phyloP scores from a whole-genome alignment of 2,888 invertebrate genomes.

The Eucera pruinosa region DNA sequence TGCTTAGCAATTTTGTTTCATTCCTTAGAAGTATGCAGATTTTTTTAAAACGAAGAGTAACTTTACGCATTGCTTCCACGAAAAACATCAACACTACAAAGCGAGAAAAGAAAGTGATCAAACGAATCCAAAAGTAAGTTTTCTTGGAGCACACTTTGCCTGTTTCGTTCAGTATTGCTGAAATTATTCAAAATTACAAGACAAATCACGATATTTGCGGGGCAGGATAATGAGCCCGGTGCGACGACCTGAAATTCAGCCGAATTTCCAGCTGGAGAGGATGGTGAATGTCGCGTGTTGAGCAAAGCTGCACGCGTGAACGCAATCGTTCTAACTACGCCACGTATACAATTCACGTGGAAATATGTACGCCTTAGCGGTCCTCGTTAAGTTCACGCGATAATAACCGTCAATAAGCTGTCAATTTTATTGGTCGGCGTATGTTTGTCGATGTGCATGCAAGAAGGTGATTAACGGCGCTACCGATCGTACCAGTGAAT shows the following conservation, averaged over 20 bases:
- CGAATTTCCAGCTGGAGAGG: neutral
- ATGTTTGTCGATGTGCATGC: constrained; percentile 43
- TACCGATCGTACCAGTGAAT: constrained; percentile 31
- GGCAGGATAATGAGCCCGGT: constrained; percentile 16
- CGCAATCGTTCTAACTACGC: neutral
- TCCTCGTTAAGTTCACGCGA: constrained; percentile 52
- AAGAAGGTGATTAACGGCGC: constrained; percentile 38
- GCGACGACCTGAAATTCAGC: constrained; percentile 1
- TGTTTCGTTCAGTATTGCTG: neutral
- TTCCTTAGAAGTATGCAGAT: too few species aligned
- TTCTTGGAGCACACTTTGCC: neutral
- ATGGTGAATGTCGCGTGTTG: constrained; percentile 19
- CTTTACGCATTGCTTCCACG: too few species aligned
- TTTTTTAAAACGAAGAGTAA: too few species aligned
- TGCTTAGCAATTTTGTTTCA: too few species aligned
- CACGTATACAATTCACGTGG: constrained; percentile 30
- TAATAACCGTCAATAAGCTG: constrained; percentile 66
- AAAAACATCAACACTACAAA: too few species aligned
- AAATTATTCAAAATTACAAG: constrained; percentile 18
- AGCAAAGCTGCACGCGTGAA: constrained; percentile 36
- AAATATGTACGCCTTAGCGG: constrained; percentile 30
- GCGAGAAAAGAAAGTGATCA: too few species aligned
- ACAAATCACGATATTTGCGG: constrained; percentile 10
- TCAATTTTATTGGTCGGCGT: constrained; percentile 62
- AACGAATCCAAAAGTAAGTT: neutral